Evolutionary conservation across 2,113 vertebrate species (phyloP).

Genomic region (Cynoglossus semilaevis): DNA sequence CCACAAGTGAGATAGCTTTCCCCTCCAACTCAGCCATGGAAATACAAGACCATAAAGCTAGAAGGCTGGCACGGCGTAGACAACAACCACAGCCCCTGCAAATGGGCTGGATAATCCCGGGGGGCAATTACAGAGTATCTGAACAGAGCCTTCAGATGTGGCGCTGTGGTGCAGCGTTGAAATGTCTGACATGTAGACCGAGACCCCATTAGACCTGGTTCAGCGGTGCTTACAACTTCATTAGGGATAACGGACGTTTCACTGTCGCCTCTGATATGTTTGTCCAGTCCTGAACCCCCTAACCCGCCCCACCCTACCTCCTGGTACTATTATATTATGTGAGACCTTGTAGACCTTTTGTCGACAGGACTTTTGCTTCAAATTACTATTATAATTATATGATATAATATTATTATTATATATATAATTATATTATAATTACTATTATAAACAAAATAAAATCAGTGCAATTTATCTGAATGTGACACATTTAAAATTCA

Average conservation of each 20-base stretch:
- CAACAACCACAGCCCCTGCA: conserved; percentile 67
- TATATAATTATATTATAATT: too few species aligned
- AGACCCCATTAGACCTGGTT: conserved; percentile 16
- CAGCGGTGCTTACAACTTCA: conserved; percentile 4
- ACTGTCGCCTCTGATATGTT: not conserved
- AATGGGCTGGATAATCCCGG: conserved; percentile 69
- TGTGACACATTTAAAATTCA: too few species aligned
- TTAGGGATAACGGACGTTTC: not conserved
- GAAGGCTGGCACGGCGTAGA: conserved; percentile 55
- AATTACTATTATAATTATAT: too few species aligned
- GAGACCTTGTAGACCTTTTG: too few species aligned
- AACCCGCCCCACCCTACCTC: not conserved
- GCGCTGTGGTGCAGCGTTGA: conserved; percentile 9
- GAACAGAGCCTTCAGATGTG: conserved; percentile 11
- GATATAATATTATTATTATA: too few species aligned
- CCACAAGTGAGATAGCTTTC: conserved; percentile 41
- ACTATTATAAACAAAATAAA: too few species aligned
- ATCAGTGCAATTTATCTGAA: too few species aligned
- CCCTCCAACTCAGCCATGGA: conserved; percentile 63
- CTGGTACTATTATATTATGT: not conserved
- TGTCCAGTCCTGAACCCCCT: not conserved
- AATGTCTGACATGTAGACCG: conserved; percentile 17
- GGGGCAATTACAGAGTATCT: conserved; percentile 54
- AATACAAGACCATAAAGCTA: conserved; percentile 72
- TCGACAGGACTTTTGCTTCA: too few species aligned